phyloP scores from a whole-genome alignment of 2,888 invertebrate genomes.

The Cantharis flavilabris region DNA sequence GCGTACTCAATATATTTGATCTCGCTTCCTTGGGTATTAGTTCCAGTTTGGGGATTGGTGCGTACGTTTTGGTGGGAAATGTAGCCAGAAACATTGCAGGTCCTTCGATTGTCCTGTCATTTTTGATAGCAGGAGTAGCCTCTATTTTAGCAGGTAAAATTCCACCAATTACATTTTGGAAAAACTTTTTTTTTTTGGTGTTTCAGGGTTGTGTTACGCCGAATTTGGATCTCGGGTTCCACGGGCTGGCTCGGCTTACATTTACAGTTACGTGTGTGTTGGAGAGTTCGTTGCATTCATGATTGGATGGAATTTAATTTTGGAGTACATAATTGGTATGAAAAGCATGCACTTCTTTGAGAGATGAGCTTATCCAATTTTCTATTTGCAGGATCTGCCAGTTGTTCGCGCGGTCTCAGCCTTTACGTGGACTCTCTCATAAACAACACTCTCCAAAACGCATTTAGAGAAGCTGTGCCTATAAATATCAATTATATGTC shows the following conservation, averaged over 20 bases:
- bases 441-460: conserved; percentile 66
- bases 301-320: conserved; percentile 92
- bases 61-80: conserved; percentile 85
- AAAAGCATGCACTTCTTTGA: background rate
- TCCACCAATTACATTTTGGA: conserved; percentile 18
- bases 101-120: conserved; percentile 83
- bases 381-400: conserved; percentile 69
- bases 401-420: conserved; percentile 78
- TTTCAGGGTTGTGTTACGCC: conserved; percentile 78
- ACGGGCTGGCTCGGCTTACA: conserved; percentile 88
- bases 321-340: conserved; percentile 83
- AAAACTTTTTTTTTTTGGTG: too few relatives aligned
- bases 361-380: background rate
- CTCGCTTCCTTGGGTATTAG: conserved; percentile 82
- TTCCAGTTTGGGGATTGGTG: conserved; percentile 85
- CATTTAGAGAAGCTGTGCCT: conserved; percentile 66
- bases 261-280: conserved; percentile 91
- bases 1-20: conserved; percentile 80
- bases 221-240: conserved; percentile 90
- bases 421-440: conserved; percentile 74
- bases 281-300: conserved; percentile 91
- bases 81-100: conserved; percentile 82
- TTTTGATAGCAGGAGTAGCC: conserved; percentile 86
- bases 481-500: conserved; percentile 69
- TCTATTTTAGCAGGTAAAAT: conserved; percentile 85